phyloP scores from a whole-genome alignment of 1,140 invertebrate genomes.

The Leptinotarsa lineolata region DNA sequence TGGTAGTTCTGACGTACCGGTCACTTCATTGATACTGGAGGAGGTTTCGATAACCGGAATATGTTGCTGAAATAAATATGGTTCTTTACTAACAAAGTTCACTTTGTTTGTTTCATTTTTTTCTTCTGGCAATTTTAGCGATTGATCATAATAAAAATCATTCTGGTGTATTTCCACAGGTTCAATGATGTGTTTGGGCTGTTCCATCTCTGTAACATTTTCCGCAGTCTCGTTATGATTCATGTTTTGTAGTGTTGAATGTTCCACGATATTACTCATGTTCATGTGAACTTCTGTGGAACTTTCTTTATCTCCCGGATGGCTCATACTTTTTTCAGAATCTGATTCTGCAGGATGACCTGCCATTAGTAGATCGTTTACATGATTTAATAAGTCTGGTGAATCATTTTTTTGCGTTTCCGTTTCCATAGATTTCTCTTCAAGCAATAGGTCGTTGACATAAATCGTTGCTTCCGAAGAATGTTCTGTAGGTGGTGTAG shows the following conservation, averaged over 20 bases:
- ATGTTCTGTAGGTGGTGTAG: conserved; percentile 44
- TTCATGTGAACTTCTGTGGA: neutral
- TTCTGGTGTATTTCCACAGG: neutral
- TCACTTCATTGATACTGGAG: conserved; percentile 13
- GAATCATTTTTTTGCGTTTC: neutral
- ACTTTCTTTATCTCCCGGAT: neutral
- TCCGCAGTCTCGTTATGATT: neutral
- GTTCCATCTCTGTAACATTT: neutral
- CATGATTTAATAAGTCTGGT: conserved; percentile 25
- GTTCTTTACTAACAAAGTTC: too few species aligned
- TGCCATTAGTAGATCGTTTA: too few species aligned
- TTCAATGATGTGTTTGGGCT: neutral
- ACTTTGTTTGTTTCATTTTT: neutral
- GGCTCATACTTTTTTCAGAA: neutral
- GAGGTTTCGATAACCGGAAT: conserved; percentile 28
- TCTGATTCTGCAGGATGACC: too few species aligned
- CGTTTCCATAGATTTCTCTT: neutral
- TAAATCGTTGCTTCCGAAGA: conserved; percentile 38
- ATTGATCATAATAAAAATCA: conserved; percentile 10
- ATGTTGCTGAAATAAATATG: neutral
- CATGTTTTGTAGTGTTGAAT: neutral
- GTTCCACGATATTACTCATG: neutral
- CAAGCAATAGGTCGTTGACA: conserved; percentile 24
- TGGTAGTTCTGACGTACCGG: conserved; percentile 25
- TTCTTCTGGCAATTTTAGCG: neutral